Conservation (phyloP, 2,797 vertebrate species). For the Eulemur coronatus region DNA sequence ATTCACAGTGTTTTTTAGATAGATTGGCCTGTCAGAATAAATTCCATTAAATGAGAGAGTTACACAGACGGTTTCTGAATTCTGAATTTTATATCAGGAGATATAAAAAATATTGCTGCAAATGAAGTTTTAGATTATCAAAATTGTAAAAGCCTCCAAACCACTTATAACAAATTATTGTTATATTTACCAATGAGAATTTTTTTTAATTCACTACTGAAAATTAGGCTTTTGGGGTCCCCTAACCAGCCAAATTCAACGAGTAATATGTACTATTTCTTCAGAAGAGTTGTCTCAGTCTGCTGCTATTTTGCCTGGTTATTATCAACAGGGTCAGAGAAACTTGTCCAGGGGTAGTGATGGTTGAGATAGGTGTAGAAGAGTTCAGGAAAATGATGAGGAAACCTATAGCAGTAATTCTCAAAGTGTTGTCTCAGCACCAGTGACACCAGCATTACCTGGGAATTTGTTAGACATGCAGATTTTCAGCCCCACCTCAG, state of each 20-base stretch:
- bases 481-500: background rate
- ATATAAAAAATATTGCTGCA: background rate
- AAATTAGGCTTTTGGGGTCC: background rate
- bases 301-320: background rate
- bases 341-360: background rate
- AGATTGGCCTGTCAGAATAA: background rate
- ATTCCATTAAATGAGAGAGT: background rate
- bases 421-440: background rate
- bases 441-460: background rate
- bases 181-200: background rate
- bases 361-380: background rate
- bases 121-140: background rate
- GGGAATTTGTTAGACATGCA: background rate
- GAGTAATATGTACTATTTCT: background rate
- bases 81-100: background rate
- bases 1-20: background rate
- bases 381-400: background rate
- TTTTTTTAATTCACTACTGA: background rate
- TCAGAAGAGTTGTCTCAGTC: background rate
- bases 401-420: background rate
- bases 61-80: background rate
- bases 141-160: background rate
- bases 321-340: background rate
- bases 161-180: background rate
- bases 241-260: background rate